These are phyloP conservation scores for Nylanderia fulva DNA, from an alignment of 1,140 invertebrate genomes.

Conservation along the genomic window DNA sequence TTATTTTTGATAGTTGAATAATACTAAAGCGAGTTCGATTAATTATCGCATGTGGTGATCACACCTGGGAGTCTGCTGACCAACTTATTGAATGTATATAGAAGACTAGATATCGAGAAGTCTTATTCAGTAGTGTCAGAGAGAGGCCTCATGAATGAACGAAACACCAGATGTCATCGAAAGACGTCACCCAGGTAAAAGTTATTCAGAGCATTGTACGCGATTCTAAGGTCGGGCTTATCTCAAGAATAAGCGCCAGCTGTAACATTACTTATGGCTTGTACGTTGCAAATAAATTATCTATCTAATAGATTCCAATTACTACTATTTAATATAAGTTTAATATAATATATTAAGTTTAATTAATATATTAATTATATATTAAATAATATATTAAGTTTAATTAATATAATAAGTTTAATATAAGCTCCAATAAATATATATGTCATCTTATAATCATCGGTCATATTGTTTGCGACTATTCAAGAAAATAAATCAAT, in stretches of 20 bases:
- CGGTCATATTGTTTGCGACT: not conserved
- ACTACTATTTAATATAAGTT: constrained; percentile 50
- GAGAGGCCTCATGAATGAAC: constrained; percentile 64
- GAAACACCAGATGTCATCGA: constrained; percentile 56
- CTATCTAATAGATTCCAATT: constrained; percentile 47
- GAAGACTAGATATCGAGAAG: constrained; percentile 53
- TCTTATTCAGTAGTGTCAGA: constrained; percentile 57
- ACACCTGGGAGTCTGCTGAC: constrained; percentile 43
- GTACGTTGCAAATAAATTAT: not conserved
- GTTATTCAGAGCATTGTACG: constrained; percentile 47
- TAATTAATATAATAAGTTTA: too few species aligned
- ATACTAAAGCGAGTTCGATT: not conserved
- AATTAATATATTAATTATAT: too few species aligned
- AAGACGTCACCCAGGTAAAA: constrained; percentile 66
- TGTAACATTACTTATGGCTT: constrained; percentile 38
- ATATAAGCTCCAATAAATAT: too few species aligned
- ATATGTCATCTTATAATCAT: not conserved
- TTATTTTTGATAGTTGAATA: not conserved
- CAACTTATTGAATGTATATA: constrained; percentile 57
- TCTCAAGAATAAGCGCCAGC: constrained; percentile 36
- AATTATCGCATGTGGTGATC: not conserved
- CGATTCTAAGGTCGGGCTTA: constrained; percentile 66
- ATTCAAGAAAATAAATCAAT: not conserved
- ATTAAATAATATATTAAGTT: too few species aligned
- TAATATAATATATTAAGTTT: too few species aligned